phyloP scores from a whole-genome alignment of 2,888 invertebrate species.

The Poecilobothrus nobilitatus region DNA sequence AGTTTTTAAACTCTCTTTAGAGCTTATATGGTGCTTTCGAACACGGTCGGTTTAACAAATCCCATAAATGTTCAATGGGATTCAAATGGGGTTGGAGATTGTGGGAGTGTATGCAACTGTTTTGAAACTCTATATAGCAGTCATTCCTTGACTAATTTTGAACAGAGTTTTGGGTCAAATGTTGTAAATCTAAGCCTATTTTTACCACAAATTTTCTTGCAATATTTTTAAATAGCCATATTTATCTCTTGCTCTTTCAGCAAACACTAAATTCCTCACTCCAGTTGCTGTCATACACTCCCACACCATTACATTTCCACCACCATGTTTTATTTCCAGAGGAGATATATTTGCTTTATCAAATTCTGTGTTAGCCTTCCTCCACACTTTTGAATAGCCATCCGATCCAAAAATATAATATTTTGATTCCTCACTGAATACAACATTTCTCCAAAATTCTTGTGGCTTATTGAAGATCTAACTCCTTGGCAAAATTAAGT shows the following conservation, averaged over 20 bases:
- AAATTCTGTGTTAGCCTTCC: constrained; percentile 13
- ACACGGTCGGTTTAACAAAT: too few relatives aligned
- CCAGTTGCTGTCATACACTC: constrained; percentile 2
- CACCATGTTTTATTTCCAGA: constrained; percentile 7
- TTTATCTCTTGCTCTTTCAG: neutral
- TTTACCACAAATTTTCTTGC: neutral
- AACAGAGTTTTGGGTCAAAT: neutral
- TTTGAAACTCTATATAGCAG: too few relatives aligned
- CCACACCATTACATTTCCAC: neutral
- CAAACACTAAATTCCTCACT: neutral
- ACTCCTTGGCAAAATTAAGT: too few relatives aligned
- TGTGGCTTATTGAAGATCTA: too few relatives aligned
- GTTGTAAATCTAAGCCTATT: neutral
- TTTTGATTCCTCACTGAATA: too few relatives aligned
- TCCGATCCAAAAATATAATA: constrained; percentile 17
- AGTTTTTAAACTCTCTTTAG: too few relatives aligned
- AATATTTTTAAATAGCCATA: neutral
- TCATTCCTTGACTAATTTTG: too few relatives aligned
- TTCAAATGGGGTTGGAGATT: too few relatives aligned
- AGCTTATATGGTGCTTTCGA: too few relatives aligned
- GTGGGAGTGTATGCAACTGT: too few relatives aligned
- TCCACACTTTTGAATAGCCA: constrained; percentile 13
- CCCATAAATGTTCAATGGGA: too few relatives aligned
- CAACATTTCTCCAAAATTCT: too few relatives aligned
- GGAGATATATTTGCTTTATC: constrained; percentile 14